Evolutionary conservation across 1,140 invertebrate species (phyloP), one percentile per base, ranked within the genome.

Genomic region (Drosophila melanica): DNA sequence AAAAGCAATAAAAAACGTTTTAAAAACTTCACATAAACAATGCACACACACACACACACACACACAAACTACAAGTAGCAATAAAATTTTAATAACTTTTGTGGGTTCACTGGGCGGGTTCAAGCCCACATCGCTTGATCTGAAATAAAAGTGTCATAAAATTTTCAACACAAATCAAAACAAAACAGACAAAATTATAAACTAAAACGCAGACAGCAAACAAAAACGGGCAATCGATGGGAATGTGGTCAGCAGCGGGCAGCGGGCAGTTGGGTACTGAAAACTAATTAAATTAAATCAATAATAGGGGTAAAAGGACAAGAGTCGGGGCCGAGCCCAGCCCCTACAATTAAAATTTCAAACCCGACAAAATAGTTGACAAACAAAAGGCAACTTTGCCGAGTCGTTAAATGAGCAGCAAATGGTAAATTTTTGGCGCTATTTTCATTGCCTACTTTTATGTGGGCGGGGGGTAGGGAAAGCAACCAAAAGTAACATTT

Each of bases 271-370:
- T 55, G 62, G 54, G 68, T 47, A 70, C 35, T 33, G 62, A 66
- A 84, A 81, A 85, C 80, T 84, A 84, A 84, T 84, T 84, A 80
- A 84, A 84, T 84, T 77, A 84, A 85, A 85, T 85, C 81, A 79
- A 84, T 82, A 79, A 76, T 70, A 69, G 60, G 44, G 58, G 57
- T 67, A 70, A 14, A 77, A 54, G 35, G 12, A 7, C 16, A 16
- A 48, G 39, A 53, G 27, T 50, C 37, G 16, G 60, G 12, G 27
- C 23, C n/a, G n/a, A n/a, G 37, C 1, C 10, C 47, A 11, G 71
- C 80, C 72, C 67, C 58, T 58, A 68, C 71, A 76, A 84, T 76
- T 72, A 65, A 53, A 63, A 60, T 42, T 67, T 59, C 44, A 37
- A 37, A 5, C n/a, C 48, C 57, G 27, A 27, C 45, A 57, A 42